Percentiles rank a stretch among this genome's conserved stretches.
phyloP scores from a whole-genome alignment of 1,140 invertebrate species.

The Coelopa frigida region DNA sequence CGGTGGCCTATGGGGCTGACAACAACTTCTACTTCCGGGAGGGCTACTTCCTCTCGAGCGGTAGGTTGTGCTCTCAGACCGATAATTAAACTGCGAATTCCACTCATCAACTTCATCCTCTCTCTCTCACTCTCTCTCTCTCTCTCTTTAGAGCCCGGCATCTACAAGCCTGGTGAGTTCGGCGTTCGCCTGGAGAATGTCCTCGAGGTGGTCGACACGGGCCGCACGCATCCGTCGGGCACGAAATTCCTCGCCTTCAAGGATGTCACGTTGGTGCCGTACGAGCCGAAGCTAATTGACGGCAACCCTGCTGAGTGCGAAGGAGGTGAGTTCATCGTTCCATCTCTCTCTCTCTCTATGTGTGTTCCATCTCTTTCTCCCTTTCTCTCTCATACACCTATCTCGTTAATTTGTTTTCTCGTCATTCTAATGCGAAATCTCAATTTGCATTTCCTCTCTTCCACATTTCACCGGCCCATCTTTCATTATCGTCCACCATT shows the following conservation, averaged over 20 bases:
- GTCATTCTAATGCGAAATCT: no score
- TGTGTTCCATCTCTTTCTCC: no score
- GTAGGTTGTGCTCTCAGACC: slow-evolving; percentile 46
- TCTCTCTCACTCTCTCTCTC: not conserved
- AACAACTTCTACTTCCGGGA: slow-evolving; percentile 58
- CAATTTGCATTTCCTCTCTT: no score
- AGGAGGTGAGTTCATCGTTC: slow-evolving; percentile 59
- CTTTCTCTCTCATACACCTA: slow-evolving; percentile 7
- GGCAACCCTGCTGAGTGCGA: slow-evolving; percentile 63
- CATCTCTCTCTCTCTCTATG: no score
- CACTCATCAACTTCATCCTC: not conserved
- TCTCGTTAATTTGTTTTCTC: no score
- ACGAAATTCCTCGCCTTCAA: slow-evolving; percentile 63
- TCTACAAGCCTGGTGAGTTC: slow-evolving; percentile 76
- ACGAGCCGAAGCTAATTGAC: slow-evolving; percentile 85
- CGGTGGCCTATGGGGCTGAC: slow-evolving; percentile 52
- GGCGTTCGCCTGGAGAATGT: slow-evolving; percentile 90
- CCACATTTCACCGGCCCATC: no score
- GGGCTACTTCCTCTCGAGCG: slow-evolving; percentile 80
- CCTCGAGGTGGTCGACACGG: slow-evolving; percentile 68
- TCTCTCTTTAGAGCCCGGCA: slow-evolving; percentile 68
- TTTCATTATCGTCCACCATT: no score
- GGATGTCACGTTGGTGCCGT: slow-evolving; percentile 84
- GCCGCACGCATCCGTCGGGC: slow-evolving; percentile 44
- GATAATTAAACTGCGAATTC: not conserved